phyloP scores from a whole-genome alignment of 2,113 vertebrate genomes.

The Cepphus grylle region DNA sequence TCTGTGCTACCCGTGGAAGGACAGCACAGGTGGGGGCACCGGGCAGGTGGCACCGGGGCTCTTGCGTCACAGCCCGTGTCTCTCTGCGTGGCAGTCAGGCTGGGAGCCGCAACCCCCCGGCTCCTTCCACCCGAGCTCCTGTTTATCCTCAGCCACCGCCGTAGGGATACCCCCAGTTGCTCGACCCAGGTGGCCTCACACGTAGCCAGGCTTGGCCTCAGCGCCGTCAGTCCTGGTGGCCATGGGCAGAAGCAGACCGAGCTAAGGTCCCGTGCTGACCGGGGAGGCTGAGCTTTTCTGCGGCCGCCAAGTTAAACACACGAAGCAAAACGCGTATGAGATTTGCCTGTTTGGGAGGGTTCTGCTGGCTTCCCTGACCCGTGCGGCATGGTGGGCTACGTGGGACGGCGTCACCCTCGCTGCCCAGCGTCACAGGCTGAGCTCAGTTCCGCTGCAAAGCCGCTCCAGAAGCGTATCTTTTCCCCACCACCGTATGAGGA shows the following conservation, averaged over 20 bases:
- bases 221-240: background rate
- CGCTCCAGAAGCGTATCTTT: background rate
- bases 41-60: fast-evolving
- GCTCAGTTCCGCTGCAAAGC: background rate
- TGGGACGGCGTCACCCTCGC: background rate
- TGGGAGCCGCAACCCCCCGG: fast-evolving
- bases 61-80: fast-evolving
- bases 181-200: background rate
- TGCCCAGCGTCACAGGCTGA: background rate
- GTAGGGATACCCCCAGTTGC: background rate
- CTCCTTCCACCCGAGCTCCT: background rate
- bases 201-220: background rate
- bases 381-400: fast-evolving
- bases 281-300: background rate
- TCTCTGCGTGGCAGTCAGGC: background rate
- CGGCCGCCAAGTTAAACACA: background rate
- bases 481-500: background rate
- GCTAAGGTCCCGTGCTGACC: background rate
- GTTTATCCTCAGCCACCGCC: background rate
- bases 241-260: background rate
- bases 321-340: background rate
- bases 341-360: background rate
- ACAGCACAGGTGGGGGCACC: background rate
- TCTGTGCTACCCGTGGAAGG: background rate
- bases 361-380: background rate